Evolutionary conservation across 2,888 invertebrate genomes (phyloP).

Genomic region (Aplocera efformata): DNA sequence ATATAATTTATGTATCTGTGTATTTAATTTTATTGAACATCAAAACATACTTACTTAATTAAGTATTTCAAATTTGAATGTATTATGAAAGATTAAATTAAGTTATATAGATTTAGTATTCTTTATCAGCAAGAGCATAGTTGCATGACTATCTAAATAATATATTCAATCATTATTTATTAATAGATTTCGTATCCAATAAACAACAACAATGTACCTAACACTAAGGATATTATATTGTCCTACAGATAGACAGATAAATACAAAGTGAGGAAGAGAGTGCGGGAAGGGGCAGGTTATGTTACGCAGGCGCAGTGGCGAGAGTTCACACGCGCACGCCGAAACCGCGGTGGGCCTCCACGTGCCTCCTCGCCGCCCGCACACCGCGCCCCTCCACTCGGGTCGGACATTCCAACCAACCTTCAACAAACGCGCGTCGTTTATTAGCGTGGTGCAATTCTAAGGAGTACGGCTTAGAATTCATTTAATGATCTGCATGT

Average conservation of each 20-base stretch:
- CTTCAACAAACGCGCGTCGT: constrained; percentile 62
- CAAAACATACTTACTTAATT: too few species aligned
- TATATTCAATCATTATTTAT: background rate
- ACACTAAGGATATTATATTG: constrained; percentile 55
- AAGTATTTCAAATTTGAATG: too few species aligned
- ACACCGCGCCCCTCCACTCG: constrained; percentile 37
- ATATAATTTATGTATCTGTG: too few species aligned
- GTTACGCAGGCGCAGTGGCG: constrained; percentile 71
- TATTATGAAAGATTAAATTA: too few species aligned
- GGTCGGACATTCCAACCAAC: constrained; percentile 54
- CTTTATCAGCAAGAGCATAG: too few species aligned
- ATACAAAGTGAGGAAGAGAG: constrained; percentile 49
- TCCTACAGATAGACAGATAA: constrained; percentile 51
- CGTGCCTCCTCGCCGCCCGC: constrained; percentile 55
- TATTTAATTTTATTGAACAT: too few species aligned
- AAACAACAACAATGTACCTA: constrained; percentile 33
- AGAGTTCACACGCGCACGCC: constrained; percentile 71
- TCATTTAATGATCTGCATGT: too few species aligned
- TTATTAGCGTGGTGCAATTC: constrained; percentile 38
- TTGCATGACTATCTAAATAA: background rate
- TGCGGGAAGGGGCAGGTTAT: constrained; percentile 51
- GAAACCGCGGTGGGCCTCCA: constrained; percentile 81
- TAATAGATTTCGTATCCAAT: background rate
- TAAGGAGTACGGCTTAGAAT: constrained; percentile 6
- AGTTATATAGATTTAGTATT: too few species aligned